Evolutionary conservation across 1,140 invertebrate species (phyloP).

Genomic region (Ceratitis capitata): DNA sequence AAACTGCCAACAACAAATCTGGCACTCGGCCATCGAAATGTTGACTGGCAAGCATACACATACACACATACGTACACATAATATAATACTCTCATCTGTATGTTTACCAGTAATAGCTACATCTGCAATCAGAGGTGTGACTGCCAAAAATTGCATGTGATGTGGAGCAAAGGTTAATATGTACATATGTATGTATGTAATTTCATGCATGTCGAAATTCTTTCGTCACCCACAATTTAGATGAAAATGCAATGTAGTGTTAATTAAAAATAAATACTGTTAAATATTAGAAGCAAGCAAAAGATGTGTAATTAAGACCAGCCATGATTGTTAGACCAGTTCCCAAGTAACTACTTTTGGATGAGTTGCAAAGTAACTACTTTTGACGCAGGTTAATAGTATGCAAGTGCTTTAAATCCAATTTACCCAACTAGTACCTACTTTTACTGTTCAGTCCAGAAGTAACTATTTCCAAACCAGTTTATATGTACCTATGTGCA

Average conservation of each 20-base stretch:
- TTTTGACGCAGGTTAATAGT: no score
- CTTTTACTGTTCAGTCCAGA: no score
- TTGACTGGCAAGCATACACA: neutral
- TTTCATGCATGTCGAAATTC: neutral
- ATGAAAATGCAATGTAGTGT: neutral
- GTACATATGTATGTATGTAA: neutral
- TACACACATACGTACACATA: neutral
- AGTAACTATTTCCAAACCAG: no score
- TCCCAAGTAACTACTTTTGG: neutral
- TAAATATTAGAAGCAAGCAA: no score
- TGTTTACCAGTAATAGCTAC: neutral
- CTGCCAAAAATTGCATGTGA: neutral
- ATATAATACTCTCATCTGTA: no score
- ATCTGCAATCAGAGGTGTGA: neutral
- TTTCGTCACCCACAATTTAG: neutral
- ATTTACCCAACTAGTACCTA: no score
- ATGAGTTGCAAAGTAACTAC: neutral
- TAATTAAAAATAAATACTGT: no score
- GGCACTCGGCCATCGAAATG: conserved; percentile 7
- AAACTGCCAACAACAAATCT: neutral
- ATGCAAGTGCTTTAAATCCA: no score
- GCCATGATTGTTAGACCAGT: neutral
- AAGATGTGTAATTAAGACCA: neutral
- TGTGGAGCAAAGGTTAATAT: no score
- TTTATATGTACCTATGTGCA: no score